Conservation (phyloP, 2,888 invertebrate genomes). For the Microplitis manilae region DNA sequence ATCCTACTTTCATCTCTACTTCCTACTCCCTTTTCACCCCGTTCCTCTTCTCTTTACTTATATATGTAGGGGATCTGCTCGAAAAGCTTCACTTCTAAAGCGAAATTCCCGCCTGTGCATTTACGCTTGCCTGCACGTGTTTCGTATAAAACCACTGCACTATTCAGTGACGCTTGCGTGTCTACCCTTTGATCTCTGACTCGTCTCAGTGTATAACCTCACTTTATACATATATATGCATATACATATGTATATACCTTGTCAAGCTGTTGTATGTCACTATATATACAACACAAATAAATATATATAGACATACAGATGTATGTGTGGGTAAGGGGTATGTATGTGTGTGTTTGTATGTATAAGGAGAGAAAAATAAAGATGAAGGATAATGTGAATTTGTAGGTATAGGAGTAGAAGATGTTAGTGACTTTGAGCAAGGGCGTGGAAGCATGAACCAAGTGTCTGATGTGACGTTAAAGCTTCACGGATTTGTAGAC, state of each 20-base stretch:
- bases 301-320: not conserved
- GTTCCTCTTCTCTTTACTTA: conserved; percentile 37
- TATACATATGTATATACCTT: conserved; percentile 24
- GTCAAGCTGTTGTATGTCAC: not conserved
- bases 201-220: conserved; percentile 36
- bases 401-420: not conserved
- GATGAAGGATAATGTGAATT: not conserved
- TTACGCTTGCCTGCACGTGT: conserved; percentile 38
- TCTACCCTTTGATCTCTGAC: conserved; percentile 48
- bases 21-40: conserved; percentile 32
- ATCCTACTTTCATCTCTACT: conserved; percentile 33
- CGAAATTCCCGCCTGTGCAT: conserved; percentile 34
- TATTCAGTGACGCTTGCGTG: conserved; percentile 33
- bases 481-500: conserved; percentile 57
- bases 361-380: not conserved
- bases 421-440: conserved; percentile 20
- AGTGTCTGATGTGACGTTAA: conserved; percentile 62
- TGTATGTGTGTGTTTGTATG: not conserved
- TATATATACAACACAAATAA: not conserved
- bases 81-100: conserved; percentile 43
- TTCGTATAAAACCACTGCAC: conserved; percentile 45
- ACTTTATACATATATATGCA: not conserved
- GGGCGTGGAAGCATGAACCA: conserved; percentile 31
- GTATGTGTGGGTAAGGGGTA: too few species aligned
- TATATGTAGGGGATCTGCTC: conserved; percentile 13